These are phyloP conservation scores for Dasypus novemcinctus DNA, from an alignment of 2,113 vertebrate species.

Conservation along the genomic window DNA sequence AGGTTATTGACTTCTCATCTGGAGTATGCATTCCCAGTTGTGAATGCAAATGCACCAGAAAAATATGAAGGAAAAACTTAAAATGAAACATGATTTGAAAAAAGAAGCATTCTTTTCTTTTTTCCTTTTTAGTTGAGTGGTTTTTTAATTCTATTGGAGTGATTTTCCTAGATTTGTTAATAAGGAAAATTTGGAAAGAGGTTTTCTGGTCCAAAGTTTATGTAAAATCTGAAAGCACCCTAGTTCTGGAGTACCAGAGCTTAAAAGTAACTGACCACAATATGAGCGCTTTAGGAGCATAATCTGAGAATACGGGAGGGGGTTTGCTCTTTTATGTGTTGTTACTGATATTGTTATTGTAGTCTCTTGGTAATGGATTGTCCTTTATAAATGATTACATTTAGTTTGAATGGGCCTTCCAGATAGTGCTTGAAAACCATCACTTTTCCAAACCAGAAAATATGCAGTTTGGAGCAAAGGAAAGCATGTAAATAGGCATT, in stretches of 20 bases:
- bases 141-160: neutral
- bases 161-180: neutral
- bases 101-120: neutral
- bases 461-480: constrained; percentile 45
- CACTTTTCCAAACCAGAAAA: constrained; percentile 14
- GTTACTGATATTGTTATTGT: constrained; percentile 4
- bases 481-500: constrained; percentile 63
- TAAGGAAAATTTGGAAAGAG: neutral
- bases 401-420: neutral
- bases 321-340: neutral
- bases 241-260: neutral
- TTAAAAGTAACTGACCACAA: neutral
- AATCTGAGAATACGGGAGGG: neutral
- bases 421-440: neutral
- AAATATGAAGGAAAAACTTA: neutral
- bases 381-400: neutral
- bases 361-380: neutral
- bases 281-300: neutral
- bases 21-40: fast-evolving
- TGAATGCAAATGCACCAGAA: neutral
- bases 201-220: neutral
- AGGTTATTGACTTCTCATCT: fast-evolving
- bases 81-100: neutral
- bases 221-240: neutral
- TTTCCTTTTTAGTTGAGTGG: neutral